Evolutionary conservation across 2,797 vertebrate genomes (phyloP).

Genomic region (Leptodactylus fallax): DNA sequence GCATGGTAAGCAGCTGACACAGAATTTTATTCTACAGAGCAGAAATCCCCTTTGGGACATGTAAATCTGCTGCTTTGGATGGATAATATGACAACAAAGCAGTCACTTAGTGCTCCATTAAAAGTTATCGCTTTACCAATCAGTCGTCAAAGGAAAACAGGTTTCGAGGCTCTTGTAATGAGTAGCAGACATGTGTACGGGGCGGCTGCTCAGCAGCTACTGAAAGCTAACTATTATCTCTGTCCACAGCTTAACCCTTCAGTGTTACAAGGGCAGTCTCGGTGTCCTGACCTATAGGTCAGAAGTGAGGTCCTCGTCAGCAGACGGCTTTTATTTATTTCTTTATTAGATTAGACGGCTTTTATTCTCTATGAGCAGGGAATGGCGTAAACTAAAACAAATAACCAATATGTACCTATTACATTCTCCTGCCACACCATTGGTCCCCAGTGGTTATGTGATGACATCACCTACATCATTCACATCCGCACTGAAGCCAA

Average conservation of each 20-base stretch:
- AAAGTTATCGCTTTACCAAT: conserved; percentile 12
- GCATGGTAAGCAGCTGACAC: background rate
- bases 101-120: background rate
- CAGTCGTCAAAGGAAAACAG: conserved; percentile 24
- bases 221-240: conserved; percentile 28
- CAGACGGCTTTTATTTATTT: conserved; percentile 18
- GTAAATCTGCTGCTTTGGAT: background rate
- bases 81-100: background rate
- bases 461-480: too few species aligned
- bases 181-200: background rate
- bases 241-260: conserved; percentile 29
- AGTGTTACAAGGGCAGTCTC: background rate
- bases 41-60: background rate
- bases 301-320: conserved; percentile 30
- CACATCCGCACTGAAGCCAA: too few species aligned
- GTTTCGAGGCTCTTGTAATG: conserved; percentile 17
- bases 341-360: background rate
- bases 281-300: conserved; percentile 23
- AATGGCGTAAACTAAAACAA: too few species aligned
- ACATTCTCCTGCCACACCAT: too few species aligned
- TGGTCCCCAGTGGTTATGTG: too few species aligned
- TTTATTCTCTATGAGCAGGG: background rate
- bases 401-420: too few species aligned
- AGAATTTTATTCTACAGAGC: background rate
- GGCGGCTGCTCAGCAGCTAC: conserved; percentile 6